Evolutionary conservation across 1,140 invertebrate species (phyloP).

Genomic region (Cydia amplana): DNA sequence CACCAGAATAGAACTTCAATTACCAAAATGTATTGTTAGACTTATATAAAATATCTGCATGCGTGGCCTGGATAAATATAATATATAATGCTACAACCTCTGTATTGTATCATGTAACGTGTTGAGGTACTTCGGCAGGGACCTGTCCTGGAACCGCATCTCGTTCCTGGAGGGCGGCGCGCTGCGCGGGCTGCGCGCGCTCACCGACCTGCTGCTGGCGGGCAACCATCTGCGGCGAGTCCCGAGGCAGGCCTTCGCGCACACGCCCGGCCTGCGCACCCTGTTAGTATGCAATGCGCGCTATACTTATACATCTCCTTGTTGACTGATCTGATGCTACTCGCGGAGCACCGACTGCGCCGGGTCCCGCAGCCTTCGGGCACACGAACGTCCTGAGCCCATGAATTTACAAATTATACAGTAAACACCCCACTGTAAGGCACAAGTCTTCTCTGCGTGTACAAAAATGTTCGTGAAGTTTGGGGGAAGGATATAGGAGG

Average conservation of each 20-base stretch:
- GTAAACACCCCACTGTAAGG: no score
- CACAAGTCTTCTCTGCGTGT: no score
- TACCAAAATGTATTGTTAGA: no score
- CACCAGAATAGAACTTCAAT: no score
- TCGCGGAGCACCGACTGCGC: slow-evolving; percentile 90
- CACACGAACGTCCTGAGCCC: slow-evolving; percentile 83
- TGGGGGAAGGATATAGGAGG: no score
- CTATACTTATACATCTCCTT: background rate
- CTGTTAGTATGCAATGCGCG: slow-evolving; percentile 85
- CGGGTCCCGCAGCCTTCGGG: slow-evolving; percentile 87
- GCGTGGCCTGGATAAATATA: no score
- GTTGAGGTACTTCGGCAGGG: slow-evolving; percentile 80
- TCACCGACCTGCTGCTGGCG: slow-evolving; percentile 92
- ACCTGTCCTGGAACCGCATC: slow-evolving; percentile 93
- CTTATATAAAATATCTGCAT: no score
- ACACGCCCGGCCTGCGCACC: slow-evolving; percentile 89
- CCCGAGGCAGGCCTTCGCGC: slow-evolving; percentile 88
- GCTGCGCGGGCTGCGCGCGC: slow-evolving; percentile 85
- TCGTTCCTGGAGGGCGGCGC: slow-evolving; percentile 83
- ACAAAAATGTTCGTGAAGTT: no score
- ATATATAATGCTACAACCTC: no score
- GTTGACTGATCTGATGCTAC: slow-evolving; percentile 79
- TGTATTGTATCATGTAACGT: background rate
- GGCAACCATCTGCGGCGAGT: slow-evolving; percentile 90
- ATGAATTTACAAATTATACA: no score